Evolutionary conservation across 2,888 invertebrate species (phyloP).

Genomic region (Tenthredo mesomela): DNA sequence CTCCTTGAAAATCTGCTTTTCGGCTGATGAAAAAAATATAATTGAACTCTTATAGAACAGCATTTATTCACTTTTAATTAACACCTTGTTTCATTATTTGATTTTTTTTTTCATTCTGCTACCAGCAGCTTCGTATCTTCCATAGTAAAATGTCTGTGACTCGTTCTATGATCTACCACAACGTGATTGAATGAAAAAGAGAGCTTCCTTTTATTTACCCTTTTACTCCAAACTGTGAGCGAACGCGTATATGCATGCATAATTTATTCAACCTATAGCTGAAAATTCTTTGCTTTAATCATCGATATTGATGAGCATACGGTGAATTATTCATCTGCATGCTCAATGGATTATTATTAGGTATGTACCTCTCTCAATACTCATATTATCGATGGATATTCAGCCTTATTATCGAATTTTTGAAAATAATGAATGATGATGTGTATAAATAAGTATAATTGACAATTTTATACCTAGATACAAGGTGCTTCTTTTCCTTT

Average conservation of each 20-base stretch:
- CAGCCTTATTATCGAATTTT: neutral
- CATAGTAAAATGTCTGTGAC: neutral
- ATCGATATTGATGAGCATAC: neutral
- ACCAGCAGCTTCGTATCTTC: neutral
- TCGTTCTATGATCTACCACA: neutral
- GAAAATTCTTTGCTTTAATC: neutral
- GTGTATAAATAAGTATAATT: neutral
- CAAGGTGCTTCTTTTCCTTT: neutral
- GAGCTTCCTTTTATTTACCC: neutral
- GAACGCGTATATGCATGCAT: neutral
- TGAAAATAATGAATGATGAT: neutral
- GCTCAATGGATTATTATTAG: conserved; percentile 37
- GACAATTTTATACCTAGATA: no score
- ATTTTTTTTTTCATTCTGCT: neutral
- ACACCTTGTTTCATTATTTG: neutral
- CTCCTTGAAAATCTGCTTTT: no score
- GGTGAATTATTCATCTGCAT: conserved; percentile 12
- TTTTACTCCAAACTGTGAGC: neutral
- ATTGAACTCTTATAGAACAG: no score
- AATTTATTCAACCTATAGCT: conserved; percentile 7
- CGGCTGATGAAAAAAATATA: no score
- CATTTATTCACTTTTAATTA: no score
- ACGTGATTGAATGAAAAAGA: neutral
- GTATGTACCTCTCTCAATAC: conserved; percentile 2
- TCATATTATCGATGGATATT: conserved; percentile 11